Evolutionary conservation across 64 coral and sea anemone species (phyloP), one percentile per base, ranked within the genome.

Genomic region (Cladopsammia gracilis): DNA sequence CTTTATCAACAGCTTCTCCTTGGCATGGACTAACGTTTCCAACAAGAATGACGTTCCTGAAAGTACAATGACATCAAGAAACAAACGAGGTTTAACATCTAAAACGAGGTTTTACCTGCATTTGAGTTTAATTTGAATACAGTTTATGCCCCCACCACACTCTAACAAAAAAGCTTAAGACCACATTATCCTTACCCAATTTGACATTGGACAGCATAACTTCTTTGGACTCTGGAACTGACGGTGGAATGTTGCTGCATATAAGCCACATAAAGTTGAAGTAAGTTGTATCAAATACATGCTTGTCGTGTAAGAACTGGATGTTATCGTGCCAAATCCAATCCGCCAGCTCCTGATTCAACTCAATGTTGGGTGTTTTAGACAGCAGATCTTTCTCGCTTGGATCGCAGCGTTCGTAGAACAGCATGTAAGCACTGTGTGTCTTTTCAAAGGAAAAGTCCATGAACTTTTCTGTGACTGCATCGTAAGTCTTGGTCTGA

Each of bases 261-360:
- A 99, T 65, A 24, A 96, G 57, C 97, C 97, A 99, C 75, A 99
- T 93, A 68, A 99, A 99, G 59, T 99, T 99, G 72, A 99, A 99
- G 77, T 99, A 99, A 3, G 97, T 94, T 8, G 94, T 96, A 91
- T 99, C 97, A 94, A 99, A 99, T 25, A 99, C 91, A 56, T 96
- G 97, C 64, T 99, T 99, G 76, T 99, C 94, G 19, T 93, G 97
- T 6, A 99, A 79, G 69, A 99, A 99, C 71, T 99, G 97, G 23
- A 99, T 96, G 67, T 99, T 99, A 79, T 99, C 97, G 47, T 89
- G 88, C 97, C 97, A 99, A 4, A 99, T 99, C 97, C 97, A 99
- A 44, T 93, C 76, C 13, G 94, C 88, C 26, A 94, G 86, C 25
- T 99, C 97, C 11, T 89, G 83, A 49, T 87, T 93, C 19, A 96